These are phyloP conservation scores for Limnephilus marmoratus DNA, from an alignment of 2,888 invertebrate genomes.

Conservation along the genomic window DNA sequence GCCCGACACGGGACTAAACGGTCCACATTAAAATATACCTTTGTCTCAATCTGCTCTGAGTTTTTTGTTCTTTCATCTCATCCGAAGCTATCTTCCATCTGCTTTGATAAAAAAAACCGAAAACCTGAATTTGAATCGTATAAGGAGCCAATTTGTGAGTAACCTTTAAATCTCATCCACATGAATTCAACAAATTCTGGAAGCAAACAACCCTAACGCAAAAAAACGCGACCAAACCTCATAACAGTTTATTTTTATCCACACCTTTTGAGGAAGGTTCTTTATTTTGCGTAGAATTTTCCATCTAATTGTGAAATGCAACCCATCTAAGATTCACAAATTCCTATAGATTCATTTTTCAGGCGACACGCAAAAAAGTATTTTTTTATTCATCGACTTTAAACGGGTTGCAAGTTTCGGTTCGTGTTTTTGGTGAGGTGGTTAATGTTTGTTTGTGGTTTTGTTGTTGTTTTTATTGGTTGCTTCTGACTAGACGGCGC, in stretches of 20 bases:
- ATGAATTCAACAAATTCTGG: background rate
- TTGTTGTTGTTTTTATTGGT: background rate
- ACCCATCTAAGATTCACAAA: background rate
- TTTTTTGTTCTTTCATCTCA: constrained; percentile 32
- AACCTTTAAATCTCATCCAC: constrained; percentile 18
- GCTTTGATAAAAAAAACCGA: constrained; percentile 30
- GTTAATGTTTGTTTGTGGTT: background rate
- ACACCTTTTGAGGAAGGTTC: background rate
- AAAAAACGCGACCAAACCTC: background rate
- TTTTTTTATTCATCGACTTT: background rate
- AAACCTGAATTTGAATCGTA: constrained; percentile 23
- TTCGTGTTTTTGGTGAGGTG: background rate
- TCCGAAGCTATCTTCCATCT: constrained; percentile 39
- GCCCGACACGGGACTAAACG: constrained; percentile 23
- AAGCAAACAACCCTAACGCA: background rate
- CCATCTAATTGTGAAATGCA: background rate
- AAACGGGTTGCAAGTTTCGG: background rate
- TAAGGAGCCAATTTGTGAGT: constrained; percentile 26
- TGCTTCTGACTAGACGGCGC: constrained; percentile 32
- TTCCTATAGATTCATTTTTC: background rate
- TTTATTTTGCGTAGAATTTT: background rate
- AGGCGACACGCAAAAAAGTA: background rate
- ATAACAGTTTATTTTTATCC: background rate
- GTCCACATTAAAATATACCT: constrained; percentile 38
- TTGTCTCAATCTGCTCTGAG: constrained; percentile 26